These are phyloP conservation scores for Melanostoma mellinum DNA, from an alignment of 2,888 invertebrate genomes.

Conservation along the genomic window DNA sequence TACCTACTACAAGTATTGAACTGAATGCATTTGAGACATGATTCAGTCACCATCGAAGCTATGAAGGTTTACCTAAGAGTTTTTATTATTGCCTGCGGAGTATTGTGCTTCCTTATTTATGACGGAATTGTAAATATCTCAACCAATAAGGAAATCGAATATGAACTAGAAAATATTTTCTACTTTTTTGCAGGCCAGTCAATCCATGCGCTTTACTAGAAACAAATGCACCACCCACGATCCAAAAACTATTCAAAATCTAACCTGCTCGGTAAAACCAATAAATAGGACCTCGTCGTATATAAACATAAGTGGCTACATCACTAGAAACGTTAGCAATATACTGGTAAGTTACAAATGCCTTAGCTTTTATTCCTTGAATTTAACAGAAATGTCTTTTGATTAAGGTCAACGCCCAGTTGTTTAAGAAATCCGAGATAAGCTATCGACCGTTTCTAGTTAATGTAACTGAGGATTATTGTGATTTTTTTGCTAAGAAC, in stretches of 20 bases:
- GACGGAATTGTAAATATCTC: too few species aligned
- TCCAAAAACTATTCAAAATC: constrained; percentile 7
- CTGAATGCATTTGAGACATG: too few species aligned
- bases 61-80: too few species aligned
- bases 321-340: constrained; percentile 7
- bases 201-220: background rate
- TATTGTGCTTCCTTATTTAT: too few species aligned
- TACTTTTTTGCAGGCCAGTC: background rate
- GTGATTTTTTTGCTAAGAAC: constrained; percentile 35
- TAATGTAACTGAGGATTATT: constrained; percentile 34
- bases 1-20: too few species aligned
- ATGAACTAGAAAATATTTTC: too few species aligned
- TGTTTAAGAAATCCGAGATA: constrained; percentile 14
- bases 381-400: background rate
- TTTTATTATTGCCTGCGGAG: too few species aligned
- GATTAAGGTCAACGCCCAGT: constrained; percentile 16
- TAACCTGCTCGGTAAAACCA: constrained; percentile 17
- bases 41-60: too few species aligned
- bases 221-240: constrained; percentile 24
- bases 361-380: background rate
- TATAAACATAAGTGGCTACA: constrained; percentile 24
- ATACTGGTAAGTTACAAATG: constrained; percentile 11
- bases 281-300: constrained; percentile 24
- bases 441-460: constrained; percentile 21
- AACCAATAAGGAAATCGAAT: too few species aligned